Evolutionary conservation across 2,888 invertebrate genomes (phyloP).

Genomic region (Formica aserva): DNA sequence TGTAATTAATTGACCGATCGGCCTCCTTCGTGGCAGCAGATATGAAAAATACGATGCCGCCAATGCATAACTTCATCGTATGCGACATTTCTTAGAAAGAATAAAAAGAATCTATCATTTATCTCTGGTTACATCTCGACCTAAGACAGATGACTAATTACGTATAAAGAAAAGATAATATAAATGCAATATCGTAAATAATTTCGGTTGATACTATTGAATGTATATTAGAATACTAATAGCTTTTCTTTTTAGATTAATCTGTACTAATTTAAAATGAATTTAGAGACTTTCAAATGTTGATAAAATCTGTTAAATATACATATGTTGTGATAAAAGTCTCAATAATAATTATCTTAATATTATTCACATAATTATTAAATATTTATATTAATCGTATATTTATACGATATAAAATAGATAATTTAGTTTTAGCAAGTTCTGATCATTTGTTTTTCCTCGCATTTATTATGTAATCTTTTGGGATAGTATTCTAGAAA

Average conservation of each 20-base stretch:
- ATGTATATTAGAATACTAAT: neutral
- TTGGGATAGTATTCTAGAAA: neutral
- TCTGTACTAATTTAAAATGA: neutral
- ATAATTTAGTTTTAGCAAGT: neutral
- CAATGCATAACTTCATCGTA: slow-evolving; percentile 31
- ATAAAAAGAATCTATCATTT: slow-evolving; percentile 36
- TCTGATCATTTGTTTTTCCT: neutral
- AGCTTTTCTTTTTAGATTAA: neutral
- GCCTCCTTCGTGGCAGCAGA: slow-evolving; percentile 56
- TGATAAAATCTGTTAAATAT: neutral
- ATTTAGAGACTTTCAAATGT: neutral
- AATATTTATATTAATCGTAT: slow-evolving; percentile 2
- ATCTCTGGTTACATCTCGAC: neutral
- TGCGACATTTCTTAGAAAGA: slow-evolving; percentile 31
- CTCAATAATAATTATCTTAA: neutral
- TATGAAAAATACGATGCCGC: slow-evolving; percentile 56
- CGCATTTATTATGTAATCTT: neutral
- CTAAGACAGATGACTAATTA: neutral
- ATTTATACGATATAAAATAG: slow-evolving; percentile 1
- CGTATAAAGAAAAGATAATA: slow-evolving; percentile 1
- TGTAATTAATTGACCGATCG: slow-evolving; percentile 68
- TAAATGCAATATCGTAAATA: neutral
- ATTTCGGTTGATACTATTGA: neutral
- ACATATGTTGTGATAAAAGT: neutral
- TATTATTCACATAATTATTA: neutral